Percentiles rank a stretch among this genome's conserved stretches.
These are phyloP conservation scores for Masticophis lateralis DNA, from an alignment of 2,797 vertebrate species.

Conservation along the genomic window DNA sequence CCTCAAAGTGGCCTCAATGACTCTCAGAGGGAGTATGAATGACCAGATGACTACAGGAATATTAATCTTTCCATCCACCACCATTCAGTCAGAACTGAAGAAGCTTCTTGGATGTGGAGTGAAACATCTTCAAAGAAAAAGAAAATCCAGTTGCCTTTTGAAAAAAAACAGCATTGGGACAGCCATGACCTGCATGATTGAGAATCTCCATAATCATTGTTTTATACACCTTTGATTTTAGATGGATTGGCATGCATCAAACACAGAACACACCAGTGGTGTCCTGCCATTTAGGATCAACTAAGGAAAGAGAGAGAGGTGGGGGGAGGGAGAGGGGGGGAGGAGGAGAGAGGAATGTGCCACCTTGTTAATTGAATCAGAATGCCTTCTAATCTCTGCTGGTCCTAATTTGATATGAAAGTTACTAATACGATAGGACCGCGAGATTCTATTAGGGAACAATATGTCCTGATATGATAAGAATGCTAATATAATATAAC, in stretches of 20 bases:
- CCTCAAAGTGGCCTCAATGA: no score
- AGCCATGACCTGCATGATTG: background rate
- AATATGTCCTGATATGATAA: constrained; percentile 71
- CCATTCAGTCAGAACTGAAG: background rate
- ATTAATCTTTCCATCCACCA: no score
- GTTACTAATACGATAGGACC: constrained; percentile 71
- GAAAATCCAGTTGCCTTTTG: background rate
- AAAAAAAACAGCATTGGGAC: background rate
- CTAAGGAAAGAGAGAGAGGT: constrained; percentile 59
- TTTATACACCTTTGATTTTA: background rate
- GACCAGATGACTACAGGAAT: no score
- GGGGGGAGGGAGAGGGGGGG: no score
- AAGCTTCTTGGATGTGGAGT: background rate
- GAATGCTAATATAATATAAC: constrained; percentile 71
- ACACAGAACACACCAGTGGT: background rate
- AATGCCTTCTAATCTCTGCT: constrained; percentile 71
- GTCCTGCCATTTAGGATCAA: constrained; percentile 52
- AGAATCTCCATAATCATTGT: background rate
- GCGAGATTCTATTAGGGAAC: constrained; percentile 69
- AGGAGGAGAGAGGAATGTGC: constrained; percentile 48
- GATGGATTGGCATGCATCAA: background rate
- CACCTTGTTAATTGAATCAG: constrained; percentile 72
- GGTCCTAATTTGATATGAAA: constrained; percentile 75
- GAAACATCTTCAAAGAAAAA: background rate
- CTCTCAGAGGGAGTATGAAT: background rate